Evolutionary conservation across 2,888 invertebrate species (phyloP), one percentile per base, ranked within the genome.

Genomic region (Epistrophe eligans): DNA sequence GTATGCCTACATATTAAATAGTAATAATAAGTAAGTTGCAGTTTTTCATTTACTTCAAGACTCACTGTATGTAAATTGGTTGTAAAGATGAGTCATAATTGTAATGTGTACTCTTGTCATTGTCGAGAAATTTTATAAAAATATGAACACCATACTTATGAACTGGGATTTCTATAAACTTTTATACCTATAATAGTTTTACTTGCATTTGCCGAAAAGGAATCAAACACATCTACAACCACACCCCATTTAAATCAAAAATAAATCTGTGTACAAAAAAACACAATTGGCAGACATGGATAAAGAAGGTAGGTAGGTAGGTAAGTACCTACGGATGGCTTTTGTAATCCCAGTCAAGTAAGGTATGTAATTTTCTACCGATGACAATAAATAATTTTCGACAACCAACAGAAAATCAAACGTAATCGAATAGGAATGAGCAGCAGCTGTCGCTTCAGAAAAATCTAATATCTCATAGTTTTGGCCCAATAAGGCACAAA

Each of bases 401-500:
- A 32, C 24, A 45, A 11, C 24, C 24, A 17, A 64, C 38, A 45
- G 15, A 45, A 43, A 40, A 64, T 35, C 43, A 32, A 43, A 35
- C 74, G 40, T 43, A 73, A 64, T 45, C n/a, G n/a, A 45, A 73
- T 2, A 0, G 15, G 4, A 6, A 43, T 43, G 43, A 43, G 43
- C 15, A n/a, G n/a, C 72, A 55, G 43, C 67, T 62, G 45, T 67
- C 57, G 43, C 60, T 62, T 32, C 7, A 17, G 9, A 70, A 55
- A 38, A 70, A 2, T 8, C 17, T 28, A 55, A 55, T 38, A 9
- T 55, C 38, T 48, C 32, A 11, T 43, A 17, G 62, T 38, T 67
- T 32, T 50, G 55, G 72, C 82, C 79, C 79, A 85, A 81, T 73
- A 74, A 74, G 85, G 82, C 70, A 77, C 74, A 81, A 32, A 79